phyloP scores from a whole-genome alignment of 37 sponge, comb jelly and placozoan species.

The Aplysina aerophoba region DNA sequence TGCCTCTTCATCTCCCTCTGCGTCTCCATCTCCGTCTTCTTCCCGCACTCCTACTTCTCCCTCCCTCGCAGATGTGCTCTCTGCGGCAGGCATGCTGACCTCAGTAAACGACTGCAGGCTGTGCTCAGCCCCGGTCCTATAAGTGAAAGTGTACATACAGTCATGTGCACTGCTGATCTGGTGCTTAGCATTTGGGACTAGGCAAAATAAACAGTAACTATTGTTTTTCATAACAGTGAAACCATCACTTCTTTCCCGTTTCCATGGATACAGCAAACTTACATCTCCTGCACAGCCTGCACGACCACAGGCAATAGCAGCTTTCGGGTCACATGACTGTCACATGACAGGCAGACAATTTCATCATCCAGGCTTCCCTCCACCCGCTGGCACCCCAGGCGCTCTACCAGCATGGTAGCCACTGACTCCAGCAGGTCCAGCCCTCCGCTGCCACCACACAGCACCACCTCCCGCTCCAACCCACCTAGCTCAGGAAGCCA shows the following conservation, averaged over 20 bases:
- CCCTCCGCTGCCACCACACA: constrained; percentile 25
- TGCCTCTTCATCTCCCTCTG: neutral
- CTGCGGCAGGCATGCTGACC: neutral
- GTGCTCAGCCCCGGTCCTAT: too few species aligned
- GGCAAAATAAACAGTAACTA: too few species aligned
- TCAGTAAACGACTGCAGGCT: neutral
- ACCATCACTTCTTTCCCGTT: too few species aligned
- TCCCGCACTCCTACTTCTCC: neutral
- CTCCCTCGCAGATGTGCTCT: neutral
- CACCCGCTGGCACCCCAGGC: constrained; percentile 32
- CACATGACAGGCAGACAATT: constrained; percentile 56
- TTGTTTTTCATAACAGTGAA: too few species aligned
- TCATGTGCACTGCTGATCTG: too few species aligned
- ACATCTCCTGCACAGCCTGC: constrained; percentile 34
- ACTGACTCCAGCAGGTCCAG: constrained; percentile 39
- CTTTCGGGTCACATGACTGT: constrained; percentile 63
- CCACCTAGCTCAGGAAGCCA: neutral
- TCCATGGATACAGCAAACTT: constrained; percentile 26
- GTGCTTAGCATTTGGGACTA: too few species aligned
- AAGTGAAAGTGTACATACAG: too few species aligned
- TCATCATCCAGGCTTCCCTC: constrained; percentile 17
- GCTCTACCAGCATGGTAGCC: constrained; percentile 42
- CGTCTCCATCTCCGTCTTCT: too few species aligned
- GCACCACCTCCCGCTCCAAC: constrained; percentile 35
- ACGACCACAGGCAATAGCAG: constrained; percentile 63